Percentiles rank a stretch among this genome's conserved stretches.
Conservation (phyloP, 2,888 invertebrate species). For the Brachypalpus laphriformis region DNA sequence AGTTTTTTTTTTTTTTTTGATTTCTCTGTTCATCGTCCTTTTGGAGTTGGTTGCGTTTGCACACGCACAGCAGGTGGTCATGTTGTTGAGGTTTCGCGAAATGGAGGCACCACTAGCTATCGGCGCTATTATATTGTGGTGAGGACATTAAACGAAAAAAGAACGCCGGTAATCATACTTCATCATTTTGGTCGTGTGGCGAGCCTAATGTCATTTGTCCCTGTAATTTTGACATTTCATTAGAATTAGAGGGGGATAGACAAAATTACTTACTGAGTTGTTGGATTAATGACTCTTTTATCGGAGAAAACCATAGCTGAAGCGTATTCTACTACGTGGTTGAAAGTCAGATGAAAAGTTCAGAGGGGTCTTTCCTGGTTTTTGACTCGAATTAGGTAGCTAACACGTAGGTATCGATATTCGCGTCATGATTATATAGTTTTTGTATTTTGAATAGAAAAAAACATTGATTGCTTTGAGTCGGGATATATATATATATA, state of each 20-base stretch:
- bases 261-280: not conserved
- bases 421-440: no score
- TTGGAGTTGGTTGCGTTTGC: conserved; percentile 56
- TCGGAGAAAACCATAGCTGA: no score
- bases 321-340: no score
- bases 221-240: conserved; percentile 42
- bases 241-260: conserved; percentile 16
- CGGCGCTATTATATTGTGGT: conserved; percentile 36
- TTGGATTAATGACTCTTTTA: not conserved
- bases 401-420: no score
- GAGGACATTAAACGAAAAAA: conserved; percentile 54
- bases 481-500: no score
- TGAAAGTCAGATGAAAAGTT: no score
- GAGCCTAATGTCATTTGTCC: conserved; percentile 51
- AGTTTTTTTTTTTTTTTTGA: conserved; percentile 24
- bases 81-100: conserved; percentile 63
- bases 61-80: conserved; percentile 73
- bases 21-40: conserved; percentile 62
- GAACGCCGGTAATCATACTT: conserved; percentile 49
- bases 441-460: no score
- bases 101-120: conserved; percentile 44
- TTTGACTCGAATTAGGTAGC: no score
- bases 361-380: no score
- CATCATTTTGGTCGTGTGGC: conserved; percentile 69
- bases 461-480: no score